These are phyloP conservation scores for Heterocephalus glaber DNA, from an alignment of 2,113 vertebrate species.

Conservation along the genomic window DNA sequence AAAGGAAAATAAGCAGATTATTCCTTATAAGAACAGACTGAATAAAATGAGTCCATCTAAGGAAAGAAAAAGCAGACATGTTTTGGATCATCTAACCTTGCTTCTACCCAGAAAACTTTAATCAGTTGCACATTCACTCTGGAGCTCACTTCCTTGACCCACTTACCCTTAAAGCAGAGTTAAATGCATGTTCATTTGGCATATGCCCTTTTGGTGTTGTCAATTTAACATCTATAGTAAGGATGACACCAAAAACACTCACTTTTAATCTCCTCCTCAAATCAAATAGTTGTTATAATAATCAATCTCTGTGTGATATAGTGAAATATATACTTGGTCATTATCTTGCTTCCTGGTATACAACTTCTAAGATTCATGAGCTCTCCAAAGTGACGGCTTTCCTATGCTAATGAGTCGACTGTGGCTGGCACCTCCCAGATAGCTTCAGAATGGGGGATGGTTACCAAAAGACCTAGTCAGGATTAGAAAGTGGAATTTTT, in stretches of 20 bases:
- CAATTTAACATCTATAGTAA: neutral
- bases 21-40: neutral
- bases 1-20: neutral
- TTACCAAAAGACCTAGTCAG: neutral
- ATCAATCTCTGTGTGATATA: neutral
- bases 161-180: constrained; percentile 1
- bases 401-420: neutral
- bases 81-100: neutral
- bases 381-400: neutral
- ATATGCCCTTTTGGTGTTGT: neutral
- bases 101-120: neutral
- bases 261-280: neutral
- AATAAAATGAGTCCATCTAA: neutral
- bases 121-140: neutral
- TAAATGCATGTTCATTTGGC: neutral
- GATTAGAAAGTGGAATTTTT: neutral
- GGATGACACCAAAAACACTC: neutral
- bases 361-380: neutral
- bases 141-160: neutral
- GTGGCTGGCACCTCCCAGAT: too few species aligned
- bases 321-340: neutral
- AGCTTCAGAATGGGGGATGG: neutral
- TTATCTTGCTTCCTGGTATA: neutral
- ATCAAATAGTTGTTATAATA: neutral
- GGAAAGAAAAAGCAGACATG: neutral